These are phyloP conservation scores for Melanotaenia maccullochi DNA, from an alignment of 2,797 vertebrate species.

Conservation along the genomic window DNA sequence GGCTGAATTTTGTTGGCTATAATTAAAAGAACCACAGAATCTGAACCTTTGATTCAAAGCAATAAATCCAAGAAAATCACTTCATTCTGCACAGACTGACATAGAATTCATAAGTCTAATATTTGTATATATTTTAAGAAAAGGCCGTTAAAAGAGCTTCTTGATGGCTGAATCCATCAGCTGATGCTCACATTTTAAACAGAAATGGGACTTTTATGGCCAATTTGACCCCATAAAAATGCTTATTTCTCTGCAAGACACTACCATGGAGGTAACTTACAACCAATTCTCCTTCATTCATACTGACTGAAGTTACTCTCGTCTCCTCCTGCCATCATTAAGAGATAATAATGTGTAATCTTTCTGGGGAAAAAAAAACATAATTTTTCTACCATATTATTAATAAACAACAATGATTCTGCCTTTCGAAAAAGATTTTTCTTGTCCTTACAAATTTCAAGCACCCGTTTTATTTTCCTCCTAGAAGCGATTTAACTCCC, in stretches of 20 bases:
- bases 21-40: background rate
- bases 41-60: background rate
- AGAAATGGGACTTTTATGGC: conserved; percentile 17
- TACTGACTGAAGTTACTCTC: background rate
- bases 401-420: conserved; percentile 9
- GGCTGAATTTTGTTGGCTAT: background rate
- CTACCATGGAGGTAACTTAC: conserved; percentile 6
- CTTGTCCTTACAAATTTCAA: background rate
- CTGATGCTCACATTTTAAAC: background rate
- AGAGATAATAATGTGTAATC: conserved; percentile 2
- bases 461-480: background rate
- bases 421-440: background rate
- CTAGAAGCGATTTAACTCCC: conserved; percentile 1
- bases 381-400: background rate
- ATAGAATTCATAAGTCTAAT: too few species aligned
- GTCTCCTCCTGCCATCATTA: background rate
- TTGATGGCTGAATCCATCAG: background rate
- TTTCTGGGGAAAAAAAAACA: background rate
- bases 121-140: background rate
- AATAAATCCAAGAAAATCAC: background rate
- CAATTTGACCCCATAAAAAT: conserved; percentile 30
- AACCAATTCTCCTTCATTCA: conserved; percentile 8
- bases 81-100: background rate
- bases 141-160: background rate
- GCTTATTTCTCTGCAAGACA: background rate